Percentiles rank a stretch among this genome's conserved stretches.
These are phyloP conservation scores for Amphipoea lucens DNA, from an alignment of 2,888 invertebrate species.

Conservation along the genomic window DNA sequence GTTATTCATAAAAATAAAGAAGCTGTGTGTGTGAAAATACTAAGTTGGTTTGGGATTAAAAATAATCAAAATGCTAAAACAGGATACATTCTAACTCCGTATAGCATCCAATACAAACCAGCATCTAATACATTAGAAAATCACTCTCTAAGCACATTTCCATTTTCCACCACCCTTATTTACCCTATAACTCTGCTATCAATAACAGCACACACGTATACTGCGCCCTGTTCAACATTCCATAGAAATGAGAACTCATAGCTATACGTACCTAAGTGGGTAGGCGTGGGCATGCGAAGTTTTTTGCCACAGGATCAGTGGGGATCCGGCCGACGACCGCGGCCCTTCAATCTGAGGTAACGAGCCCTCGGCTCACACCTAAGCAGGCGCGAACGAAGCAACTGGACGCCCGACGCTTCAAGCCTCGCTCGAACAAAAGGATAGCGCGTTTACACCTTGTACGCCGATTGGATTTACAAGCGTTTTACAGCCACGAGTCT, in stretches of 20 bases:
- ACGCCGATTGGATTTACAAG: slow-evolving; percentile 55
- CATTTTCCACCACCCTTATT: slow-evolving; percentile 31
- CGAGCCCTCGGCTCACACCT: slow-evolving; percentile 80
- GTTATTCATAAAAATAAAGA: slow-evolving; percentile 2
- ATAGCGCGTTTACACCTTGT: slow-evolving; percentile 69
- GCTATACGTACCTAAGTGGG: slow-evolving; percentile 58
- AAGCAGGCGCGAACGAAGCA: slow-evolving; percentile 89
- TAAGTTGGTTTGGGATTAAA: not conserved
- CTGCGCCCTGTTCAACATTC: slow-evolving; percentile 49
- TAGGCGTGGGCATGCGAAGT: slow-evolving; percentile 63
- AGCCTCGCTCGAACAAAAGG: slow-evolving; percentile 78
- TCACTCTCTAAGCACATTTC: slow-evolving; percentile 1
- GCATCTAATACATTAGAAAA: not conserved
- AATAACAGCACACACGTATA: slow-evolving; percentile 32
- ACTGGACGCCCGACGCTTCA: slow-evolving; percentile 67
- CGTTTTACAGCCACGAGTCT: slow-evolving; percentile 40
- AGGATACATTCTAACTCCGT: not conserved
- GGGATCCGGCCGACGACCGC: slow-evolving; percentile 84
- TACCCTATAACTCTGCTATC: slow-evolving; percentile 29
- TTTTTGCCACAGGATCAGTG: slow-evolving; percentile 76
- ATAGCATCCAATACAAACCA: not conserved
- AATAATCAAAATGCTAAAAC: not conserved
- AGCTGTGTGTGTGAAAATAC: not conserved
- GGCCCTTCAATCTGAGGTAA: slow-evolving; percentile 87
- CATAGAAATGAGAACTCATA: slow-evolving; percentile 58